phyloP scores from a whole-genome alignment of 2,113 vertebrate genomes.

The Pelmatolapia mariae region DNA sequence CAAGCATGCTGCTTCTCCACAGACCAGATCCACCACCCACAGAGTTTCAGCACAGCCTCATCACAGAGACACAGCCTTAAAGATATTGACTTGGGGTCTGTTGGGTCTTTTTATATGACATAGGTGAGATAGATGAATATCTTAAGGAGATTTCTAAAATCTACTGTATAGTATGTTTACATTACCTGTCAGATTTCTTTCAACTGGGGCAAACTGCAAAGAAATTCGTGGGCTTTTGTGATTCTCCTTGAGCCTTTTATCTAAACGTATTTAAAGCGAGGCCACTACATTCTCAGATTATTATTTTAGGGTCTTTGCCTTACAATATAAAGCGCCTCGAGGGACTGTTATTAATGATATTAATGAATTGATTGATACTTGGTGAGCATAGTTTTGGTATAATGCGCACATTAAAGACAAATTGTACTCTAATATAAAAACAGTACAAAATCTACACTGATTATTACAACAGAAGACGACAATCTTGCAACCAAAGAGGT shows the following conservation, averaged over 20 bases:
- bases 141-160: background rate
- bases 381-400: background rate
- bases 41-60: background rate
- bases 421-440: background rate
- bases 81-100: background rate
- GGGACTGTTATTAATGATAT: background rate
- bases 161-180: background rate
- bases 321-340: background rate
- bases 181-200: background rate
- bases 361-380: background rate
- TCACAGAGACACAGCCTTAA: background rate
- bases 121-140: background rate
- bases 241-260: background rate
- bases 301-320: background rate
- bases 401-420: accelerated
- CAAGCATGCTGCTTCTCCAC: background rate
- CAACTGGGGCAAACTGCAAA: background rate
- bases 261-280: background rate
- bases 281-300: background rate
- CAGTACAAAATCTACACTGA: background rate
- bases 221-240: background rate
- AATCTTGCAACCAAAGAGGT: background rate
- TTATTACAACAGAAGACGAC: background rate
- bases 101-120: background rate
- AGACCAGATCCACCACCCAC: background rate